Percentiles rank a stretch among this genome's conserved stretches.
Evolutionary conservation across 1,140 invertebrate genomes (phyloP).

Genomic region (Zophobas morio): DNA sequence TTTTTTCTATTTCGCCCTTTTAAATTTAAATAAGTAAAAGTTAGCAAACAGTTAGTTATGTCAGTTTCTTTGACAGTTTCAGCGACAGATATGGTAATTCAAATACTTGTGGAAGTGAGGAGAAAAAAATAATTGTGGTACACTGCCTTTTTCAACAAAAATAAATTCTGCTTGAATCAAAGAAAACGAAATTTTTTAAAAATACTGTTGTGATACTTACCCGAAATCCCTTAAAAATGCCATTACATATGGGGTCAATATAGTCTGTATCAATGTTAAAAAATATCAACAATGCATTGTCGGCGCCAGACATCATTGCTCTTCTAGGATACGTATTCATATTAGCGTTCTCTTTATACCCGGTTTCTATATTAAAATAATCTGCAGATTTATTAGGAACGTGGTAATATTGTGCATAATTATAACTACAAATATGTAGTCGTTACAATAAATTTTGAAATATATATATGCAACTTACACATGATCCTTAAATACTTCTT

Average conservation of each 20-base stretch:
- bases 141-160: no score
- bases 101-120: no score
- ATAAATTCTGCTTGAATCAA: no score
- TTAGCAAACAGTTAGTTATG: no score
- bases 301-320: constrained; percentile 67
- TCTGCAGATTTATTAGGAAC: constrained; percentile 6
- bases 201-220: constrained; percentile 43
- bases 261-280: background rate
- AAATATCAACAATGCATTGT: constrained; percentile 65
- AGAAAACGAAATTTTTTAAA: no score
- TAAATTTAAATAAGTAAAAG: no score
- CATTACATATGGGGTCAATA: constrained; percentile 6
- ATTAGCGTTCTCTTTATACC: constrained; percentile 65
- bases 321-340: constrained; percentile 68
- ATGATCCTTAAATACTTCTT: constrained; percentile 2
- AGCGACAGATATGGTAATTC: no score
- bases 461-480: background rate
- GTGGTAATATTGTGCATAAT: constrained; percentile 6
- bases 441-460: background rate
- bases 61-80: no score
- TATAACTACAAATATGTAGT: background rate
- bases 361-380: constrained; percentile 68
- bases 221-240: constrained; percentile 68
- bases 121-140: no score
- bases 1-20: no score